phyloP scores from a whole-genome alignment of 2,113 vertebrate species.

The Corapipo altera region DNA sequence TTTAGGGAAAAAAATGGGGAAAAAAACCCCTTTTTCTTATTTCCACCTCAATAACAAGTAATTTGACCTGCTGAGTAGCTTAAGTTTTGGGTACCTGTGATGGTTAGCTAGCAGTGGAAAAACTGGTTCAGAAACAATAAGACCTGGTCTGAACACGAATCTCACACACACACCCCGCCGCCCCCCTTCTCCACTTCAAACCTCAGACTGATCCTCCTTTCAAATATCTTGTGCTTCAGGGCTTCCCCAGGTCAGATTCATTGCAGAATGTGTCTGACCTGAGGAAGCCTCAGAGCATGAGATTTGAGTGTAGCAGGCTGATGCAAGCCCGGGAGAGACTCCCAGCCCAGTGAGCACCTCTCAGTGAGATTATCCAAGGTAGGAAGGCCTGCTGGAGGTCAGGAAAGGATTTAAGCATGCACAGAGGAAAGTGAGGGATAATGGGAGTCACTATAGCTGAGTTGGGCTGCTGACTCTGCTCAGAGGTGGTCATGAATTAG shows the following conservation, averaged over 20 bases:
- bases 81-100: slow-evolving; percentile 40
- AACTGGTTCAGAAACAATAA: slow-evolving; percentile 72
- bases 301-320: slow-evolving; percentile 69
- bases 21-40: background rate
- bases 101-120: slow-evolving; percentile 62
- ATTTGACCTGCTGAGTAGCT: slow-evolving; percentile 58
- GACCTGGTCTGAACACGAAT: slow-evolving; percentile 68
- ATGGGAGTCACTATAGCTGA: slow-evolving; percentile 15
- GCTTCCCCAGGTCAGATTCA: slow-evolving; percentile 73
- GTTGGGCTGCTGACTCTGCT: slow-evolving; percentile 9
- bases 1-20: slow-evolving; percentile 54
- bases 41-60: slow-evolving; percentile 43
- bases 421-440: slow-evolving; percentile 47
- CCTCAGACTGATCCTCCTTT: slow-evolving; percentile 70
- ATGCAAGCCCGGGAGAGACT: slow-evolving; percentile 58
- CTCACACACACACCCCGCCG: background rate
- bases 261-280: slow-evolving; percentile 68
- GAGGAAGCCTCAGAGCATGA: slow-evolving; percentile 71
- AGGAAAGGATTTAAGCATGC: slow-evolving; percentile 55
- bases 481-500: slow-evolving; percentile 39
- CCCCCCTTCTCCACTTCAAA: slow-evolving; percentile 49
- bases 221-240: slow-evolving; percentile 70
- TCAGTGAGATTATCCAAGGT: slow-evolving; percentile 59
- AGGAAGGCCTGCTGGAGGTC: slow-evolving; percentile 62
- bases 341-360: slow-evolving; percentile 45